Evolutionary conservation across 2,797 vertebrate genomes (phyloP).

Genomic region (Sebastes glaucus): DNA sequence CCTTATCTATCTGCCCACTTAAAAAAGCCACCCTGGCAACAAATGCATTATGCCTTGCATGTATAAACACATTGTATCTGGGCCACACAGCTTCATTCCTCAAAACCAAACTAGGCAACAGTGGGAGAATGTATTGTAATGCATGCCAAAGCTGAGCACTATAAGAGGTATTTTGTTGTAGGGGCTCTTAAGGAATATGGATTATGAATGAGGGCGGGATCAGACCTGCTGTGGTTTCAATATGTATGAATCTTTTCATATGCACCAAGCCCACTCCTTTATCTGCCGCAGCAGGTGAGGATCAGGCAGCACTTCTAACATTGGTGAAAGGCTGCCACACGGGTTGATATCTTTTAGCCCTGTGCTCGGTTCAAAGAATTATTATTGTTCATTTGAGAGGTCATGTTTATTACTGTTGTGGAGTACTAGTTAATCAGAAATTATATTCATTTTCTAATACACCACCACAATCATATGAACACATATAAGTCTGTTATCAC

Average conservation of each 20-base stretch:
- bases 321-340: conserved; percentile 19
- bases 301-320: conserved; percentile 49
- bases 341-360: background rate
- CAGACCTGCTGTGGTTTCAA: conserved; percentile 80
- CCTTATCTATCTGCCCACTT: conserved; percentile 23
- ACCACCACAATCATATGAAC: no score
- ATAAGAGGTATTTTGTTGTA: conserved; percentile 71
- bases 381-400: background rate
- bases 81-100: conserved; percentile 36
- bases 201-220: conserved; percentile 77
- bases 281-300: conserved; percentile 72
- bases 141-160: conserved; percentile 71
- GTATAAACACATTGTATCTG: conserved; percentile 38
- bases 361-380: background rate
- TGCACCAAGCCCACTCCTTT: conserved; percentile 62
- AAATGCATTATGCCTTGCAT: conserved; percentile 31
- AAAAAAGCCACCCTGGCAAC: conserved; percentile 23
- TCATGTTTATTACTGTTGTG: background rate
- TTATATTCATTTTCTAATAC: background rate
- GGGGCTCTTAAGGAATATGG: conserved; percentile 78
- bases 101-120: conserved; percentile 50
- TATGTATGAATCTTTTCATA: conserved; percentile 81
- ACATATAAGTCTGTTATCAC: no score
- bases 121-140: conserved; percentile 70
- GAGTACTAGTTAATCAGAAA: background rate